These are phyloP conservation scores for Halcyon chelicuti DNA, from an alignment of 2,797 vertebrate genomes.

Conservation along the genomic window DNA sequence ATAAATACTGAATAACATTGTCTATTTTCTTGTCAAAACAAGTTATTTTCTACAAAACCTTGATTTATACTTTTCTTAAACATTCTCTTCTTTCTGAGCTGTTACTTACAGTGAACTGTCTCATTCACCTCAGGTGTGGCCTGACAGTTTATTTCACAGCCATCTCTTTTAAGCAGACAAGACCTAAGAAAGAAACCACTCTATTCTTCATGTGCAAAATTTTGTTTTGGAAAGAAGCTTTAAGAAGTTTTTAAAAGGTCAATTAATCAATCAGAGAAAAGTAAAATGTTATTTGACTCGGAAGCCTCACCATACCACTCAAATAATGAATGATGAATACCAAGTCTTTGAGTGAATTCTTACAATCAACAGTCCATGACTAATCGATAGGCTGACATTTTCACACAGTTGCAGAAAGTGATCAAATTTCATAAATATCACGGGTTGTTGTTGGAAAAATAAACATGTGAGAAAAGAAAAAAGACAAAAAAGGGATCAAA, in stretches of 20 bases:
- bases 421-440: conserved; percentile 58
- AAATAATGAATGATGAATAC: conserved; percentile 47
- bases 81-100: not conserved
- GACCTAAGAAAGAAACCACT: not conserved
- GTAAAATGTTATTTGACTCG: conserved; percentile 51
- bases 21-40: not conserved
- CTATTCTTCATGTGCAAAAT: conserved; percentile 31
- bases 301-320: not conserved
- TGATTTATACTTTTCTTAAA: not conserved
- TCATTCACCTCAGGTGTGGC: not conserved
- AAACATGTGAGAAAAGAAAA: not conserved
- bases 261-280: conserved; percentile 67
- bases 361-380: conserved; percentile 45
- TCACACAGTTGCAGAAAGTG: conserved; percentile 48
- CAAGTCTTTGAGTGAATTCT: conserved; percentile 49
- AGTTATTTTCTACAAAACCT: not conserved
- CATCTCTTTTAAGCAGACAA: not conserved
- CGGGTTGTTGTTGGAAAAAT: not conserved
- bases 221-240: conserved; percentile 16
- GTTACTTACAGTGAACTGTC: not conserved
- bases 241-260: conserved; percentile 63
- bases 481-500: not conserved
- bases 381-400: conserved; percentile 68
- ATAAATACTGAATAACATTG: not conserved
- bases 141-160: not conserved